Base-by-base conservation (phyloP, 1,140 invertebrate species). In the Pantala flavescens region DNA sequence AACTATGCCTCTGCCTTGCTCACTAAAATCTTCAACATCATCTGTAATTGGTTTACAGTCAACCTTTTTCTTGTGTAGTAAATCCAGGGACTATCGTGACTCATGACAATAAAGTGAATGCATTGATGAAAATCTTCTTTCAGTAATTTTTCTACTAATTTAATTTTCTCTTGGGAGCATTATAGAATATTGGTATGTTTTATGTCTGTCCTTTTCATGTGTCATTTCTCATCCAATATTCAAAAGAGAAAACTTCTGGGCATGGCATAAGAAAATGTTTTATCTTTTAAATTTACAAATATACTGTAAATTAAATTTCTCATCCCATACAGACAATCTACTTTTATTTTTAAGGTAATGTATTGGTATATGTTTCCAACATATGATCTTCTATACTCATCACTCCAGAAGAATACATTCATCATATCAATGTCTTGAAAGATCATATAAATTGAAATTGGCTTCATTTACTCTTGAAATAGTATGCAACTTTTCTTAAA, bases 101-200 rank as follows among this genome's bases (percentile, higher is more conserved):
- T 63, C 49, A 63, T 63, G 49, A 63, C 49, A 63, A 63, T 63
- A 63, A 63, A 63, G 49, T 63, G 49, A 63, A 63, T 63, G 49
- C 49, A 63, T 63, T 63, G 49, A 63, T 63, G 49, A 63, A 63
- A 63, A 63, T 63, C 49, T 63, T 63, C 49, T 63, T 63, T 21
- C 49, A 63, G 49, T 63, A 63, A 3, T 63, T 63, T 63, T 63
- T 63, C 49, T 63, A 63, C 49, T 63, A 63, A 1, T 63, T 63
- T 63, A 63, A 63, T 63, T 63, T 63, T 3, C 49, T 63, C 49
- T 21, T 63, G 14, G 49, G 49, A 63, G 49, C 49, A 63, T 63
- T 63, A 7, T 63, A 21, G n/a, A 63, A 63, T 63, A 63, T 63
- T 63, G 49, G 49, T 63, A 63, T 63, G 49, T 63, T 63, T 63